Conservation (phyloP, 2,888 invertebrate species). For the Odontomyia ornata region DNA sequence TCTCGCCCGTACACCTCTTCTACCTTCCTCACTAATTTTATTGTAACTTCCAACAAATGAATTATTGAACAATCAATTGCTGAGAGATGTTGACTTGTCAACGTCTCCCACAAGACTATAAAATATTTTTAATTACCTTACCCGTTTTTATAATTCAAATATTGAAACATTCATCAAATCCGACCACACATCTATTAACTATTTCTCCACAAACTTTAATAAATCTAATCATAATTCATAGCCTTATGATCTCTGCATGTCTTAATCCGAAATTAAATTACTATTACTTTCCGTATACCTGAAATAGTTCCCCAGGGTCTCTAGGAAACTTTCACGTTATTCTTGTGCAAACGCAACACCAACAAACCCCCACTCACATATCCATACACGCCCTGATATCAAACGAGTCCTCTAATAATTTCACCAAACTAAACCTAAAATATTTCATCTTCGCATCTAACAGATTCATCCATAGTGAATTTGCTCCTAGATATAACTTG, state of each 20-base stretch:
- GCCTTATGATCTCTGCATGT: constrained; percentile 2
- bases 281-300: constrained; percentile 42
- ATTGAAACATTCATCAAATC: too few relatives aligned
- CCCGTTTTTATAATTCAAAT: too few relatives aligned
- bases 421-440: neutral
- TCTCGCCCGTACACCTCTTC: too few relatives aligned
- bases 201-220: neutral
- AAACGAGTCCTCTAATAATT: neutral
- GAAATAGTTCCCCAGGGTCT: constrained; percentile 46
- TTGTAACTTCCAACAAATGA: too few relatives aligned
- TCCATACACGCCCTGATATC: neutral
- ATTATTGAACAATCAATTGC: too few relatives aligned
- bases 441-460: neutral
- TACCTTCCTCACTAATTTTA: too few relatives aligned
- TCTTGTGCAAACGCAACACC: neutral
- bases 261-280: constrained; percentile 50
- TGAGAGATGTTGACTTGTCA: too few relatives aligned
- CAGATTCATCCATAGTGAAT: neutral
- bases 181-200: neutral
- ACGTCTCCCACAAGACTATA: too few relatives aligned
- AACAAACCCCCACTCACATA: too few relatives aligned
- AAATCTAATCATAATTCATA: constrained; percentile 10
- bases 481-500: too few relatives aligned
- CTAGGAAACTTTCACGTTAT: constrained; percentile 42
- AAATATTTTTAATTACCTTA: too few relatives aligned